Percentiles rank a stretch among this genome's conserved stretches.
phyloP scores from a whole-genome alignment of 2,888 invertebrate species.

The Amblyjoppa proteus region DNA sequence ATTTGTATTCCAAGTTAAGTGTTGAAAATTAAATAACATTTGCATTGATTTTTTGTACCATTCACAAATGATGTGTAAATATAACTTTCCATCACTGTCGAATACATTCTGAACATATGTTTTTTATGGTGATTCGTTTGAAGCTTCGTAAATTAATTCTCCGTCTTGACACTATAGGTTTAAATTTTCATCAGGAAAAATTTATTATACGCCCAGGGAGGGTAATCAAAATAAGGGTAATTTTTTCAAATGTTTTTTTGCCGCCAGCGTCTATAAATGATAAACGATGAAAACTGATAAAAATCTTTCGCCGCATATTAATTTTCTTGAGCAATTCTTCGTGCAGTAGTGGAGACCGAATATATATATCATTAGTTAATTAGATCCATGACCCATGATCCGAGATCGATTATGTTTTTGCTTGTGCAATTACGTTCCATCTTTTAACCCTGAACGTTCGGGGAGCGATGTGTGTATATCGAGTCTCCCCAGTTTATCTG shows the following conservation, averaged over 20 bases:
- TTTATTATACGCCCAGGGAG: not conserved
- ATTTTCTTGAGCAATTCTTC: not conserved
- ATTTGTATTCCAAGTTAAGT: not conserved
- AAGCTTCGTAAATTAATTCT: no score
- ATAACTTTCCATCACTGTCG: no score
- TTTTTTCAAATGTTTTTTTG: not conserved
- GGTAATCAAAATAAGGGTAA: not conserved
- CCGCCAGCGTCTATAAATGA: not conserved
- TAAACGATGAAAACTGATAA: not conserved
- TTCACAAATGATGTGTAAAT: no score
- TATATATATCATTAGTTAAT: no score
- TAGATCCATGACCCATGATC: not conserved
- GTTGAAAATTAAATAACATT: no score
- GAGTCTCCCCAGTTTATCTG: not conserved
- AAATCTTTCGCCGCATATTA: not conserved
- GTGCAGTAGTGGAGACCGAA: not conserved
- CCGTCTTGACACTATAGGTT: no score
- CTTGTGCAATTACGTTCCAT: not conserved
- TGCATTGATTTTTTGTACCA: no score
- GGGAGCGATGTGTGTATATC: not conserved
- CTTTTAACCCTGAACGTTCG: not conserved
- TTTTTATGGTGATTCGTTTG: no score
- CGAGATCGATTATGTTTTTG: not conserved
- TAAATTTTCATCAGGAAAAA: no score
- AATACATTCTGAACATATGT: no score